Evolutionary conservation across 2,113 vertebrate species (phyloP).

Genomic region (Rhinoderma darwinii): DNA sequence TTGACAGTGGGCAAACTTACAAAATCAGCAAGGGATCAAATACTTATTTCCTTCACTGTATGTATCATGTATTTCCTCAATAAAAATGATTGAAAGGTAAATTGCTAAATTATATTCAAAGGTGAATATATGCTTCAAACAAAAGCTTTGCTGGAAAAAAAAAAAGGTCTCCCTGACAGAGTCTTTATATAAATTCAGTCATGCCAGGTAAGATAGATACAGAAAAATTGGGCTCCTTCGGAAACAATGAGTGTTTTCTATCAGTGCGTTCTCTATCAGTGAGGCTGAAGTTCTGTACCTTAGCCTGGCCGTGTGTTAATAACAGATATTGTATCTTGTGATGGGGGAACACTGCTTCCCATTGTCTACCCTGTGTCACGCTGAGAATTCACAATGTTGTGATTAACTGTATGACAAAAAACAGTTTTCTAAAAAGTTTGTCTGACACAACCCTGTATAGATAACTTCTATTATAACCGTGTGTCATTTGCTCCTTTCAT

Average conservation of each 20-base stretch:
- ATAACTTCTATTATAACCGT: neutral
- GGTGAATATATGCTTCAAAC: too few species aligned
- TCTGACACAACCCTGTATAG: neutral
- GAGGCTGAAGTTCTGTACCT: neutral
- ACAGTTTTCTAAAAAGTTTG: neutral
- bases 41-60: too few species aligned
- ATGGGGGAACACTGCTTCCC: neutral
- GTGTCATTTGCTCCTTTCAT: neutral
- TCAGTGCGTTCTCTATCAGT: neutral
- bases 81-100: too few species aligned
- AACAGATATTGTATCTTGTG: constrained; percentile 9
- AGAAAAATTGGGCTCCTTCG: neutral
- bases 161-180: too few species aligned
- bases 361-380: neutral
- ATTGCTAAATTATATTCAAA: too few species aligned
- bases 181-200: neutral
- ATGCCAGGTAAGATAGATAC: neutral
- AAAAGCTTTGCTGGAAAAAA: too few species aligned
- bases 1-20: too few species aligned
- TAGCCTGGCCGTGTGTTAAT: too few species aligned
- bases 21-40: too few species aligned
- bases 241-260: neutral
- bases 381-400: neutral
- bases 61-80: too few species aligned
- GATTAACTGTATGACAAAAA: neutral